Percentiles rank a stretch among this genome's conserved stretches.
Conservation (phyloP, 2,113 vertebrate species). For the Microtus pennsylvanicus region DNA sequence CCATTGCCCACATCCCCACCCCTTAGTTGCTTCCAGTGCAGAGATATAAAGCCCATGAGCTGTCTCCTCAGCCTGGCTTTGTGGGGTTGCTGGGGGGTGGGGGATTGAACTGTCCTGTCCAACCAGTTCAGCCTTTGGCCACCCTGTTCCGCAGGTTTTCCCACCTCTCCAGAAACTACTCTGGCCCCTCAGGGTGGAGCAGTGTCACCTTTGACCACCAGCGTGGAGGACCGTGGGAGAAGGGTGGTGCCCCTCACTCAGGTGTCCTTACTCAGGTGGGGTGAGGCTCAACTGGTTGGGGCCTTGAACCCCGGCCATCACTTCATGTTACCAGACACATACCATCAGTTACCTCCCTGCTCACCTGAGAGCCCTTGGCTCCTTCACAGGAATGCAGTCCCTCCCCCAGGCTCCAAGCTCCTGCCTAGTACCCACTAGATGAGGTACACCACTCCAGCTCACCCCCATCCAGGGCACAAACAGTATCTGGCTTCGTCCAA, state of each 20-base stretch:
- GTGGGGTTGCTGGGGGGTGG: conserved; percentile 52
- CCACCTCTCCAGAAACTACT: conserved; percentile 73
- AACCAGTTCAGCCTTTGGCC: conserved; percentile 71
- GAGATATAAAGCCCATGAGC: neutral
- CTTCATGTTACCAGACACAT: neutral
- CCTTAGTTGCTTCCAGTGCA: too few species aligned
- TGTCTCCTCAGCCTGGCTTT: neutral
- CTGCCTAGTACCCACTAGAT: neutral
- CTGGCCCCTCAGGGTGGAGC: conserved; percentile 47
- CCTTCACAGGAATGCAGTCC: neutral
- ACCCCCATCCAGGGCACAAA: neutral
- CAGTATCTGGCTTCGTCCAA: neutral
- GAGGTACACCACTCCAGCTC: neutral
- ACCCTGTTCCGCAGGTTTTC: conserved; percentile 76
- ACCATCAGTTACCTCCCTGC: neutral
- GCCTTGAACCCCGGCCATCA: neutral
- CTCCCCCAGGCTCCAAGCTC: neutral
- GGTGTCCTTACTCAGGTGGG: neutral
- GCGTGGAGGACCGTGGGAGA: neutral
- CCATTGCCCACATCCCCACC: neutral
- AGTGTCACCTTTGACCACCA: conserved; percentile 70
- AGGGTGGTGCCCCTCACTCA: neutral
- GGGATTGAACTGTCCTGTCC: conserved; percentile 24
- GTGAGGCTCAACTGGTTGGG: neutral
- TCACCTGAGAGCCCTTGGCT: neutral